Conservation (phyloP, 2,888 invertebrate species). For the Linyphia triangularis region DNA sequence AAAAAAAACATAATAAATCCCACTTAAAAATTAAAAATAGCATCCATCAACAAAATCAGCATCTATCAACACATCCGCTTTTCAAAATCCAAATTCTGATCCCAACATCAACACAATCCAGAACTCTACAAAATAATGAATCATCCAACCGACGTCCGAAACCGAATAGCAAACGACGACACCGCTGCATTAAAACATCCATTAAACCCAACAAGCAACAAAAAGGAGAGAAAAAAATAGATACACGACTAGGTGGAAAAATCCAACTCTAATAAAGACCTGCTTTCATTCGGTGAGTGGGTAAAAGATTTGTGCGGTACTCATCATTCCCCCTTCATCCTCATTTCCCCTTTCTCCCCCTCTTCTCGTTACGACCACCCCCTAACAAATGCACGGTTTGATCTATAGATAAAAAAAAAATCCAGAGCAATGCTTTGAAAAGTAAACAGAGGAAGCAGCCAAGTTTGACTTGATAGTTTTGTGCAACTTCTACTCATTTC, state of each 20-base stretch:
- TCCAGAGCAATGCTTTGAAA: not conserved
- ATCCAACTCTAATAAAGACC: conserved; percentile 43
- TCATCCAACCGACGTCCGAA: not conserved
- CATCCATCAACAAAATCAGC: no score
- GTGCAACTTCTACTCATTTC: no score
- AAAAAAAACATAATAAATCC: no score
- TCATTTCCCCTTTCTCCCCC: not conserved
- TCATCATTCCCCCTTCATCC: not conserved
- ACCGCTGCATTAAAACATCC: not conserved
- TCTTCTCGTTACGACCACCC: conserved; percentile 1
- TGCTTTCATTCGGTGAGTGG: conserved; percentile 33
- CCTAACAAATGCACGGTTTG: conserved; percentile 11
- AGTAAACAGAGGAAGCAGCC: not conserved
- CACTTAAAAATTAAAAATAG: no score
- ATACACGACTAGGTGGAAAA: not conserved
- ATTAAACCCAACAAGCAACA: conserved; percentile 40
- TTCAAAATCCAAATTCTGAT: no score
- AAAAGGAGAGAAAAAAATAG: not conserved
- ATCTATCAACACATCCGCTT: no score
- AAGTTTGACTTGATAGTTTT: no score
- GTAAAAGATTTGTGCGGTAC: conserved; percentile 39
- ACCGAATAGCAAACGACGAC: not conserved
- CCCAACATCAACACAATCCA: no score
- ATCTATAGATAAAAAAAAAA: conserved; percentile 23
- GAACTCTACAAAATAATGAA: not conserved